Base-by-base conservation (phyloP, 2,888 invertebrate species). In the Abscondita cerata region DNA sequence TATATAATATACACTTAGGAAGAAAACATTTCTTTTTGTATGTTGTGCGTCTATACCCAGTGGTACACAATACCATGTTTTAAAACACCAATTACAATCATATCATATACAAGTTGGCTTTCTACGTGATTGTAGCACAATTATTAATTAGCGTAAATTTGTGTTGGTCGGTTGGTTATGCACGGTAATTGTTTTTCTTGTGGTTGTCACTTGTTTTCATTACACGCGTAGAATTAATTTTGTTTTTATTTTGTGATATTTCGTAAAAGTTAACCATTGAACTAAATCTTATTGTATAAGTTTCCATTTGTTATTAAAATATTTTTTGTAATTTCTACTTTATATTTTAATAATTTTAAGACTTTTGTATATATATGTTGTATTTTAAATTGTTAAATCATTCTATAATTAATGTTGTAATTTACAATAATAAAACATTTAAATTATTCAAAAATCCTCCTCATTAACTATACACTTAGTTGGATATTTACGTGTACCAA, bases 361-460 rank as follows among this genome's bases (percentile, higher is more conserved):
- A 52, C 34, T 19, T 44, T 19, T 59, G 36, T 59, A 58, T 52
- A 58, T 34, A 56, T 59, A 53, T 59, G 59, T 59, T 59, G 59
- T 48, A 59, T 59, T 52, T 58, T 58, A 52, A n/a, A 59, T 59
- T 59, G 59, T 59, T 59, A 59, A 59, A 59, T 44, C 52, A 59
- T 59, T 59, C n/a, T 59, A 59, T 58, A 11, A 51, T 54, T 54
- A 52, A 58, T 34, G 58, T 58, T 58, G 58, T 58, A 58, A 52
- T 58, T 58, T 58, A 31, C 58, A 58, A 58, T 58, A 58, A 52
- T 58, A 54, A 54, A 54, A 54, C 33, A n/a, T 46, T 36, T 9
- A 36, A 12, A 36, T 36, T 12, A 36, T n/a, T 36, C 11, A n/a
- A n/a, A n/a, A n/a, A n/a, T n/a, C n/a, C n/a, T n/a, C n/a, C n/a